Base-by-base conservation (phyloP, 2,113 vertebrate genomes). In the Phylloscopus trochilus region DNA sequence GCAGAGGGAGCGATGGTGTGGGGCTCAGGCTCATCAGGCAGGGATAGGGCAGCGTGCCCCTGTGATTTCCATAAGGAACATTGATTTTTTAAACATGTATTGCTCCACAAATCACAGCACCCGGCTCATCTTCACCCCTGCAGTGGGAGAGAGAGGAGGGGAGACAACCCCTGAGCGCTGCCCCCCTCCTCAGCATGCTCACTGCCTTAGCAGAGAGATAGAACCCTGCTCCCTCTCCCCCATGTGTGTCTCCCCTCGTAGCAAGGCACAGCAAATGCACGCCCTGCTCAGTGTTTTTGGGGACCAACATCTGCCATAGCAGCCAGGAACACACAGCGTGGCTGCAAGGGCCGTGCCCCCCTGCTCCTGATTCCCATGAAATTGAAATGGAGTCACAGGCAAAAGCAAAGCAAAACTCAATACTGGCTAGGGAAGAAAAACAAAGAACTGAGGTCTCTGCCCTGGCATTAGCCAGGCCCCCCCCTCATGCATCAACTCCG, bases 1-100 rank as follows among this genome's bases (percentile, higher is more conserved):
- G 41, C 3, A 0, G 4, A 17, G 63, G 63, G 28, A 51, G 14
- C 0, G 2, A 26, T 60, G 0, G 4, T 0, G 0, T 2, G 20
- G 41, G 37, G 33, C 43, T 83, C 0, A 2, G 66, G 67, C 60
- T 47, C 19, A 1, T 53, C 70, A 49, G 58, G 53, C 35, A 23
- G 60, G 18, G 16, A 19, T 8, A 15, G 52, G 68, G 51, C 14
- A 6, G 33, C 1, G 1, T 2, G 37, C 59, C 62, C 47, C 81
- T 55, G 27, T 49, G 62, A 80, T 83, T 82, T 83, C 19, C 87
- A 53, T 23, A 15, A 74, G 44, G 44, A 68, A n/a, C 33, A 81
- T 13, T 26, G 85, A 53, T 58, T 82, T 97, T 41, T 41, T 41
- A 9, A 39, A 56, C 43, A 16, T 19, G 58, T 62, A 8, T 63